Evolutionary conservation across 1,140 invertebrate species (phyloP).

Genomic region (Pachypeltis micranthus): DNA sequence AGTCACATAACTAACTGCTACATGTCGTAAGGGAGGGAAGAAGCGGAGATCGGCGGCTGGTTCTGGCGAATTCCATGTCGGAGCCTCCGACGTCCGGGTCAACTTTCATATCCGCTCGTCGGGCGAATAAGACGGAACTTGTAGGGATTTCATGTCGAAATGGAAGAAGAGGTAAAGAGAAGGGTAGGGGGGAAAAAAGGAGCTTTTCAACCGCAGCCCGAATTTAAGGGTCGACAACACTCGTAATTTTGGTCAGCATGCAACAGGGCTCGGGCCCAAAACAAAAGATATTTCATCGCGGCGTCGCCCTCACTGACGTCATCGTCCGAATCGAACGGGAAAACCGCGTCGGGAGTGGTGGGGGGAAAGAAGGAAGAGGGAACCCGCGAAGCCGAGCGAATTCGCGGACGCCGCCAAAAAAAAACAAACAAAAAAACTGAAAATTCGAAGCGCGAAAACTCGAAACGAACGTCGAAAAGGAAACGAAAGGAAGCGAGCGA

Average conservation of each 20-base stretch:
- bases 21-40: too few relatives aligned
- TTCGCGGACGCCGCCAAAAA: not conserved
- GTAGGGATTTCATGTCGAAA: too few relatives aligned
- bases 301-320: constrained; percentile 16
- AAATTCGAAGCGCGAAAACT: not conserved
- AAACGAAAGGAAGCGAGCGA: too few relatives aligned
- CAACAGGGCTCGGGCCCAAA: constrained; percentile 24
- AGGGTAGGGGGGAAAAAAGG: not conserved
- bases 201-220: not conserved
- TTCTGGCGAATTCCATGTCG: too few relatives aligned
- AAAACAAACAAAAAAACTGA: too few relatives aligned
- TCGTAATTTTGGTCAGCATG: constrained; percentile 24
- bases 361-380: constrained; percentile 9
- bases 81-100: too few relatives aligned
- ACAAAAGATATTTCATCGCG: constrained; percentile 27
- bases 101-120: too few relatives aligned
- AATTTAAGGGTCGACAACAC: constrained; percentile 6
- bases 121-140: too few relatives aligned
- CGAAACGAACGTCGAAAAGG: not conserved
- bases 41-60: too few relatives aligned
- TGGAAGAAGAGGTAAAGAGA: too few relatives aligned
- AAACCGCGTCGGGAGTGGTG: not conserved
- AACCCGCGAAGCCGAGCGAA: constrained; percentile 5
- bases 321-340: constrained; percentile 3
- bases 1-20: not conserved